phyloP scores from a whole-genome alignment of 2,113 vertebrate genomes.

The Bos indicus region DNA sequence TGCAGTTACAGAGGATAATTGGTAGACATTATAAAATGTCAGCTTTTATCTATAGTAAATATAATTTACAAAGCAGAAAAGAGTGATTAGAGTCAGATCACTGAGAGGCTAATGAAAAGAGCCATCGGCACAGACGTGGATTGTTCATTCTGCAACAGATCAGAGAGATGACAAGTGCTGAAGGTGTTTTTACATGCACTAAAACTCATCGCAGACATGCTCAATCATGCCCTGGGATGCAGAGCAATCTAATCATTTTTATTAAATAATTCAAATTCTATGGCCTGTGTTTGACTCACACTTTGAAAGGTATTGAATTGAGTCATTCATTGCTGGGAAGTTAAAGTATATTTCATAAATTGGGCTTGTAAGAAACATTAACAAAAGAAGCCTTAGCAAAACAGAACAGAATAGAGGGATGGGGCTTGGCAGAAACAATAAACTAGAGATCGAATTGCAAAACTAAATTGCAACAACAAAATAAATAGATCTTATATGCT shows the following conservation, averaged over 20 bases:
- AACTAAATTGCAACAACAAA: slow-evolving; percentile 73
- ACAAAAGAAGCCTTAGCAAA: slow-evolving; percentile 53
- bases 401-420: slow-evolving; percentile 41
- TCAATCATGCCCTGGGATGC: slow-evolving; percentile 60
- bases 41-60: slow-evolving; percentile 61
- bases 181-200: slow-evolving; percentile 53
- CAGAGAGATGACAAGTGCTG: slow-evolving; percentile 65
- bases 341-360: slow-evolving; percentile 68
- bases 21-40: slow-evolving; percentile 11
- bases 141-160: slow-evolving; percentile 69
- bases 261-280: slow-evolving; percentile 72
- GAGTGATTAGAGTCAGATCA: slow-evolving; percentile 70
- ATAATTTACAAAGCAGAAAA: slow-evolving; percentile 66
- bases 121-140: slow-evolving; percentile 36
- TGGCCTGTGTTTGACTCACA: slow-evolving; percentile 65
- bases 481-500: slow-evolving; percentile 63
- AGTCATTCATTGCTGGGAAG: slow-evolving; percentile 59
- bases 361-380: slow-evolving; percentile 56
- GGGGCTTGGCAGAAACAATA: slow-evolving; percentile 30
- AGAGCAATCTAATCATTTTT: slow-evolving; percentile 66
- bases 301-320: slow-evolving; percentile 72
- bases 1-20: slow-evolving; percentile 38
- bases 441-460: slow-evolving; percentile 66
- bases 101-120: slow-evolving; percentile 69
- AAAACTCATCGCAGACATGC: slow-evolving; percentile 54